Conservation (phyloP, 2,797 vertebrate species). For the Acanthurus lineatus region DNA sequence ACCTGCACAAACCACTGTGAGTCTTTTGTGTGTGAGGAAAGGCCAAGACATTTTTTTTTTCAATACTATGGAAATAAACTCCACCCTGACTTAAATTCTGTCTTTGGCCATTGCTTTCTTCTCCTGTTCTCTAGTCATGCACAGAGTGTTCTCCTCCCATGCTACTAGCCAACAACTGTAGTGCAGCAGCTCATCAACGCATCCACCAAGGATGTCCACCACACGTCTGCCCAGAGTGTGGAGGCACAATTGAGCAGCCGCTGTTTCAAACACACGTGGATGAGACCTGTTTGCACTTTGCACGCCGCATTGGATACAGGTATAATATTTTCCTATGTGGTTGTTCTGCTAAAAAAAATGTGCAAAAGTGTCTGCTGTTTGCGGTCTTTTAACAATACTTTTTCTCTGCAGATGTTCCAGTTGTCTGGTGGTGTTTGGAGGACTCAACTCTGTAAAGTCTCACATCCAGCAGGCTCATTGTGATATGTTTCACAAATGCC, state of each 20-base stretch:
- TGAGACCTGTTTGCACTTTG: conserved; percentile 92
- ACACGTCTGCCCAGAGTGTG: conserved; percentile 94
- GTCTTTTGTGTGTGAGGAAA: conserved; percentile 37
- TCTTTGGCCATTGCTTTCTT: background rate
- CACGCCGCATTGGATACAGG: conserved; percentile 96
- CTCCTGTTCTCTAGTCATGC: conserved; percentile 85
- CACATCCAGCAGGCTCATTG: conserved; percentile 97
- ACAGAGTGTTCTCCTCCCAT: conserved; percentile 91
- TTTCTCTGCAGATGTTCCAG: conserved; percentile 90
- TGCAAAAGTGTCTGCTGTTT: too few species aligned
- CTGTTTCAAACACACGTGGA: conserved; percentile 90
- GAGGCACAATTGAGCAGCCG: conserved; percentile 87
- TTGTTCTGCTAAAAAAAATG: background rate
- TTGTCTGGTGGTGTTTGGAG: conserved; percentile 96
- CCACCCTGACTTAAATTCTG: background rate
- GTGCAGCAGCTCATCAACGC: conserved; percentile 91
- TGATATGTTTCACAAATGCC: conserved; percentile 98
- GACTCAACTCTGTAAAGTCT: conserved; percentile 94
- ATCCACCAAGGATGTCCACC: conserved; percentile 91
- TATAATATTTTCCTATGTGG: conserved; percentile 50
- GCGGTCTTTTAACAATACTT: too few species aligned
- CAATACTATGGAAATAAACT: background rate
- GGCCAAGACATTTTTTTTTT: background rate
- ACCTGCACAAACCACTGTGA: conserved; percentile 78
- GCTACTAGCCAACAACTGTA: conserved; percentile 94